Evolutionary conservation across 2,797 vertebrate genomes (phyloP).

Genomic region (Schizopygopsis pylzovi): DNA sequence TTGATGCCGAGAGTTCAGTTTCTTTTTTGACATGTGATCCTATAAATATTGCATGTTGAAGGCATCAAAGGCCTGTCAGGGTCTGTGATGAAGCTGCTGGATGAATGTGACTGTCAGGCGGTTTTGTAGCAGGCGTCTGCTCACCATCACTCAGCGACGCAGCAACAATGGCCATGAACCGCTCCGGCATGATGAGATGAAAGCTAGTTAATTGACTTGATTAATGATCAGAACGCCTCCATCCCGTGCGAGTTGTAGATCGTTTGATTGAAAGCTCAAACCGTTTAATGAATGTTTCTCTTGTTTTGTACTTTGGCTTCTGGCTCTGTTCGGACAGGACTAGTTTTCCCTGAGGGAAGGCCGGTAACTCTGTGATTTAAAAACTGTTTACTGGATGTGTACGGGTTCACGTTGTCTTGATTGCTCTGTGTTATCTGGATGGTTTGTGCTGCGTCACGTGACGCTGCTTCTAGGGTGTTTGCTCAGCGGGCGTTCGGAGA

Average conservation of each 20-base stretch:
- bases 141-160: conserved; percentile 26
- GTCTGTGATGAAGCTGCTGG: conserved; percentile 8
- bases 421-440: not conserved
- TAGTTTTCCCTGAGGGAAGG: not conserved
- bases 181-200: not conserved
- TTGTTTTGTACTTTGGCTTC: conserved; percentile 12
- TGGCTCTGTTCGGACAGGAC: not conserved
- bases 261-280: conserved; percentile 26
- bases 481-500: not conserved
- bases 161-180: conserved; percentile 1
- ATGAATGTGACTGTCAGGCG: conserved; percentile 19
- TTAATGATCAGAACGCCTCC: conserved; percentile 17
- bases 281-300: conserved; percentile 5
- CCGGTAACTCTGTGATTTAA: not conserved
- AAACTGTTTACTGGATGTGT: not conserved
- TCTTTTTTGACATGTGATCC: conserved; percentile 10
- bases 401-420: not conserved
- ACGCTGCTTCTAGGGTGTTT: not conserved
- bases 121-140: conserved; percentile 21
- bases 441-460: not conserved
- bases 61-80: conserved; percentile 4
- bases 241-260: conserved; percentile 4
- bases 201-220: conserved; percentile 17
- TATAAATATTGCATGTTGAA: conserved; percentile 10
- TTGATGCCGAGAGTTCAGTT: not conserved